phyloP scores from a whole-genome alignment of 1,140 invertebrate genomes.

The Lanistes nyassanus region DNA sequence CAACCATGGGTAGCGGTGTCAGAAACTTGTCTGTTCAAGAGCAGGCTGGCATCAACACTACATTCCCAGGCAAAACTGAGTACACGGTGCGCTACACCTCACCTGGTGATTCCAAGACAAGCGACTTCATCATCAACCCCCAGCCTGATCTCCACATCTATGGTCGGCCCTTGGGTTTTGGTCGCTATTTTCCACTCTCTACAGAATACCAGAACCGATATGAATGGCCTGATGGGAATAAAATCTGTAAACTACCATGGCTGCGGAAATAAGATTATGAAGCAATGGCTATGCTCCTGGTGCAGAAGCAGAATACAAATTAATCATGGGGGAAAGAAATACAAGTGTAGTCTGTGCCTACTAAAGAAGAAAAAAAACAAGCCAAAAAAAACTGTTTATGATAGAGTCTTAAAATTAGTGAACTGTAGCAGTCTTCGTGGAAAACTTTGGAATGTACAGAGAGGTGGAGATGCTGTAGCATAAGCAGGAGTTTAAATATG shows the following conservation, averaged over 20 bases:
- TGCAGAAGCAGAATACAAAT: no score
- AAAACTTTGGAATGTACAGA: no score
- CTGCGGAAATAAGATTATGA: conserved; percentile 29
- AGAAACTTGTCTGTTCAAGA: conserved; percentile 59
- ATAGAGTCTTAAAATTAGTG: no score
- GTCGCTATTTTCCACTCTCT: conserved; percentile 42
- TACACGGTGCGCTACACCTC: conserved; percentile 58
- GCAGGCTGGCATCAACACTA: conserved; percentile 65
- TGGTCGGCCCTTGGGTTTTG: conserved; percentile 54
- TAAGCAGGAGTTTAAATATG: no score
- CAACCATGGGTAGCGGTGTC: conserved; percentile 31
- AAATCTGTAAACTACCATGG: conserved; percentile 63
- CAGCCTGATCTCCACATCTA: conserved; percentile 58
- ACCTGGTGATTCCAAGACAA: conserved; percentile 46
- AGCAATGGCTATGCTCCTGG: no score
- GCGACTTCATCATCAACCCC: conserved; percentile 63
- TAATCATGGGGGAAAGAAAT: no score
- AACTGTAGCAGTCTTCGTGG: no score
- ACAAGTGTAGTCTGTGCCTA: no score
- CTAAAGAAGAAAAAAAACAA: no score
- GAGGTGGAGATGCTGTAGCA: no score
- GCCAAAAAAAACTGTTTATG: no score
- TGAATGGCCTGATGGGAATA: conserved; percentile 61
- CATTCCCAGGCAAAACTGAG: conserved; percentile 62
- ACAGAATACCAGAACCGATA: conserved; percentile 64